Evolutionary conservation across 2,113 vertebrate species (phyloP).

Genomic region (Brienomyrus brachyistius): DNA sequence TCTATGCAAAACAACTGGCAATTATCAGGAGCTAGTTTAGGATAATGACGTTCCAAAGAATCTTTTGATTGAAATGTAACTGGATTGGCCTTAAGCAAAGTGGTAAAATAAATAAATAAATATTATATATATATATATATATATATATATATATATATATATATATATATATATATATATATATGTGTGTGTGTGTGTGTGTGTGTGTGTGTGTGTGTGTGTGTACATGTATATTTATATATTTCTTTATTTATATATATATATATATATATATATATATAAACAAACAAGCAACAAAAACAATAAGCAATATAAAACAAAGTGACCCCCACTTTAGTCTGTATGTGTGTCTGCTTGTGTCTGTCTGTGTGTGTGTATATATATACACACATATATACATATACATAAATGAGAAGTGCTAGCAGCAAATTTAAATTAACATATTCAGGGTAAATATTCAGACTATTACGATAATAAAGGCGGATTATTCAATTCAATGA

Average conservation of each 20-base stretch:
- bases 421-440: slow-evolving; percentile 98
- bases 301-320: slow-evolving; percentile 66
- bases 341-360: neutral
- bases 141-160: no score
- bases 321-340: neutral
- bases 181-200: no score
- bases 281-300: no score
- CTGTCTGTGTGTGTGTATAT: neutral
- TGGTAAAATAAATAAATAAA: no score
- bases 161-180: no score
- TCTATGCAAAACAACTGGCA: slow-evolving; percentile 80
- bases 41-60: slow-evolving; percentile 65
- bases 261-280: no score
- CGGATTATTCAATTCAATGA: slow-evolving; percentile 99
- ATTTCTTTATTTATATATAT: no score
- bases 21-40: slow-evolving; percentile 68
- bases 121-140: no score
- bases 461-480: slow-evolving; percentile 98
- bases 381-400: slow-evolving; percentile 35
- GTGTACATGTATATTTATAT: no score
- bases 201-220: no score
- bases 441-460: slow-evolving; percentile 99
- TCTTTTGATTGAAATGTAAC: slow-evolving; percentile 76
- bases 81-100: slow-evolving; percentile 74
- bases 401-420: slow-evolving; percentile 68